Percentiles rank a stretch among this genome's conserved stretches.
Evolutionary conservation across 2,888 invertebrate genomes (phyloP).

Genomic region (Pteria penguin): DNA sequence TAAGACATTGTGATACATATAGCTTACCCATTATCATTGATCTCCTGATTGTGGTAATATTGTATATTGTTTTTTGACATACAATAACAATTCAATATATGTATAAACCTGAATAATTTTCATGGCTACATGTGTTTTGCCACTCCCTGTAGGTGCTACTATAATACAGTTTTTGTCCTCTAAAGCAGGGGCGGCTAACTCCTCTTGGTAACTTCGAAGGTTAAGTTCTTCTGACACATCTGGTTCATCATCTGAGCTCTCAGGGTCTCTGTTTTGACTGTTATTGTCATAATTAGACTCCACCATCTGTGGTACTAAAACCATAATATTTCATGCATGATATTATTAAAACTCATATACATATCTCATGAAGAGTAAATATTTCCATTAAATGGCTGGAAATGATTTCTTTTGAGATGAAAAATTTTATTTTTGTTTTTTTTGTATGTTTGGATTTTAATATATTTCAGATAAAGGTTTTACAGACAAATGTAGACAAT

Average conservation of each 20-base stretch:
- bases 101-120: slow-evolving; percentile 54
- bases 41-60: too few relatives aligned
- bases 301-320: slow-evolving; percentile 3
- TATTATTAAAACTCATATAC: too few relatives aligned
- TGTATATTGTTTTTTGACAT: too few relatives aligned
- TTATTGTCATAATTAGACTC: neutral
- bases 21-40: too few relatives aligned
- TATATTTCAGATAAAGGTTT: too few relatives aligned
- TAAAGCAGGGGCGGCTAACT: slow-evolving; percentile 50
- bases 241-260: slow-evolving; percentile 38
- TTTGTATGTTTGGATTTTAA: too few relatives aligned
- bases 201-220: slow-evolving; percentile 53
- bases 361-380: too few relatives aligned
- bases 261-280: neutral
- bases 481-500: too few relatives aligned
- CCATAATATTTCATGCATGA: neutral
- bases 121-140: slow-evolving; percentile 57
- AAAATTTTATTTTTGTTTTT: too few relatives aligned
- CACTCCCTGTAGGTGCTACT: slow-evolving; percentile 59
- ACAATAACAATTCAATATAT: neutral
- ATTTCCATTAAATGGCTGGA: too few relatives aligned
- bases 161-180: slow-evolving; percentile 53
- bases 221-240: neutral
- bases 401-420: too few relatives aligned
- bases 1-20: too few relatives aligned